phyloP scores from a whole-genome alignment of 1,140 invertebrate species.

The Popillia japonica region DNA sequence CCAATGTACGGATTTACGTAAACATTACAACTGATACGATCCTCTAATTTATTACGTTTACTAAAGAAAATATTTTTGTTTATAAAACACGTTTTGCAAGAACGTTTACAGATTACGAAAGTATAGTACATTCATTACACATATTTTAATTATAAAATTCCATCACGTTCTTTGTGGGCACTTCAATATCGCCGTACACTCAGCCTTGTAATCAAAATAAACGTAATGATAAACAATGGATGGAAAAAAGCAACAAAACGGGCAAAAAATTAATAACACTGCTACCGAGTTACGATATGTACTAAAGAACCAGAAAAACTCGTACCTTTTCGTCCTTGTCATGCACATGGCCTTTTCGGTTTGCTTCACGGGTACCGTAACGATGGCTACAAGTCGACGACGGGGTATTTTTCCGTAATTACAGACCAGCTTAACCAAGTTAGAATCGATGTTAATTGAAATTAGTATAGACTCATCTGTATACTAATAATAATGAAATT shows the following conservation, averaged over 20 bases:
- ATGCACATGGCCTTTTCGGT: neutral
- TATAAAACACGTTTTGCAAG: neutral
- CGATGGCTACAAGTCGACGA: conserved; percentile 3
- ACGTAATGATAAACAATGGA: conserved; percentile 32
- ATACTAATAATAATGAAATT: neutral
- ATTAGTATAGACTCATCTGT: neutral
- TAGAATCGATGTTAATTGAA: conserved; percentile 19
- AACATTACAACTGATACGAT: neutral
- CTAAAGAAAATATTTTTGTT: conserved; percentile 10
- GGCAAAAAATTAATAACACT: conserved; percentile 27
- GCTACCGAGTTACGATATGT: conserved; percentile 31
- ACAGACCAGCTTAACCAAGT: neutral
- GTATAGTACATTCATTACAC: neutral
- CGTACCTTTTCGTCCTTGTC: conserved; percentile 19
- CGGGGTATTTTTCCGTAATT: conserved; percentile 10
- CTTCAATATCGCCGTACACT: conserved; percentile 12
- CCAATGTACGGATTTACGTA: too few relatives aligned
- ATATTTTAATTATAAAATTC: conserved; percentile 35
- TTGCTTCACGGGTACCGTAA: conserved; percentile 5
- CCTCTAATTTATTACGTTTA: neutral
- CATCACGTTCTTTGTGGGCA: conserved; percentile 21
- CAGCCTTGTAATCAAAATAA: conserved; percentile 35
- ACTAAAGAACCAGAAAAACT: conserved; percentile 29
- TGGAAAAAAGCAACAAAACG: conserved; percentile 16
- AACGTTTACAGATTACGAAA: neutral